A percentile compares a stretch with the other conserved stretches of the same genome.
phyloP scores from a whole-genome alignment of 2,888 invertebrate genomes.

The Flexamia atlantica region DNA sequence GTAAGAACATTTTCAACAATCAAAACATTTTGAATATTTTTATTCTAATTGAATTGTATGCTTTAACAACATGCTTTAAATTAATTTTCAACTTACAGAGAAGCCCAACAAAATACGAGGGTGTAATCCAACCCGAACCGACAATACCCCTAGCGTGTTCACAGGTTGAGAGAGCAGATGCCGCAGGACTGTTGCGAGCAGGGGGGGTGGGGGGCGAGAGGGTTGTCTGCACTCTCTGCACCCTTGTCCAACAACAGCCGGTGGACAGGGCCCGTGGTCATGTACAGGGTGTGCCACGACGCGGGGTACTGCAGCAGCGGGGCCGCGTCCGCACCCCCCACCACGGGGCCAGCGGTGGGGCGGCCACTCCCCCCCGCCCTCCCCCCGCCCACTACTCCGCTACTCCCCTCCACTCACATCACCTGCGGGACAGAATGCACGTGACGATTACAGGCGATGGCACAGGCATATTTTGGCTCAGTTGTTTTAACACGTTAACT shows the following conservation, averaged over 20 bases:
- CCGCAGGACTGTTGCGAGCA: slow-evolving; percentile 70
- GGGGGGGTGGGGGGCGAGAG: slow-evolving; percentile 65
- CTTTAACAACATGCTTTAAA: no score
- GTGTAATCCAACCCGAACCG: slow-evolving; percentile 24
- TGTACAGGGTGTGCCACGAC: slow-evolving; percentile 69
- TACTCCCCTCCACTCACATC: slow-evolving; percentile 77
- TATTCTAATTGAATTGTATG: no score
- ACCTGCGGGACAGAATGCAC: slow-evolving; percentile 72
- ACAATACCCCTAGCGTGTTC: slow-evolving; percentile 29
- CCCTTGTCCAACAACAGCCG: slow-evolving; percentile 68
- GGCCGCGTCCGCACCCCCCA: slow-evolving; percentile 35
- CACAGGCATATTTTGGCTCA: background rate
- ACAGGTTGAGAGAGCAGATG: slow-evolving; percentile 71
- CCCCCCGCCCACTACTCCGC: slow-evolving; percentile 66
- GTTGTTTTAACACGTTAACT: background rate
- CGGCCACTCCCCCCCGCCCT: slow-evolving; percentile 66
- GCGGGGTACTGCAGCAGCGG: slow-evolving; percentile 66
- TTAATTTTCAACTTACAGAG: no score
- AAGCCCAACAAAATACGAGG: no score
- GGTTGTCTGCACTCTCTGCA: slow-evolving; percentile 51
- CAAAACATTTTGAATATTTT: no score
- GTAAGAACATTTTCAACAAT: no score
- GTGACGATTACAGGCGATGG: no score
- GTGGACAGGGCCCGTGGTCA: slow-evolving; percentile 69
- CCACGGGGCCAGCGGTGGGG: slow-evolving; percentile 60